Base-by-base conservation (phyloP, 2,113 vertebrate genomes). In the Boleophthalmus pectinirostris region DNA sequence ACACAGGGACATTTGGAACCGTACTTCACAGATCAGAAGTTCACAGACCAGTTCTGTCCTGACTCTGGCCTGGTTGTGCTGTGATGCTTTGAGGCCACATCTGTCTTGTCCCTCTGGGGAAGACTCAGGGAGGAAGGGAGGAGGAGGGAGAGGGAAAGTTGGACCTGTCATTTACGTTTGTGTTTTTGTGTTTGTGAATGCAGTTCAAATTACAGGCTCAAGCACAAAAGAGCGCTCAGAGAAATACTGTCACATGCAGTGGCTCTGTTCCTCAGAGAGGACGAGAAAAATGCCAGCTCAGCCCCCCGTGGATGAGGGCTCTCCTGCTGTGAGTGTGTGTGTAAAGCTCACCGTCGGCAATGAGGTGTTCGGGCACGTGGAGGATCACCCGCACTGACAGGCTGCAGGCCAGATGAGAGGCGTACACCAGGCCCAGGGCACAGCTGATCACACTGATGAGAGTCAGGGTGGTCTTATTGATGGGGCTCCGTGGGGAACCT, bases 401-500 rank as follows among this genome's bases (percentile, higher is more conserved):
- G n/a, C 93, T 96, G 66, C 98, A 99, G 89, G 92, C 94, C 80
- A 97, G 93, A 49, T 99, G 98, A 12, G 97, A 98, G 6, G 96
- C 92, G 83, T 94, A 99, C 51, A 96, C 97, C 58, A 99, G 93
- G 87, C 97, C 94, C 51, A 98, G 94, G 84, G 96, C 91, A 3
- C 98, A 99, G 91, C 96, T 98, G 16, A 95, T 95, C 87, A 99
- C 89, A 15, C 98, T 98, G 94, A 99, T 98, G 85, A 99, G 91
- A 14, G 97, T 99, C 91, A 99, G 92, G 0, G 97, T 98, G 82
- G 97, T 99, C 93, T 99, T 98, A 88, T 96, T 98, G 91, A 99
- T 95, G 0, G 98, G 97, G 88, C 97, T 98, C 47, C 98, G 92
- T 0, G 98, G 97, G 33, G 98, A 99, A 47, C 97, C 98, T 93